These are phyloP conservation scores for Lottia gigantea DNA, from an alignment of 2,888 invertebrate genomes.

Conservation along the genomic window DNA sequence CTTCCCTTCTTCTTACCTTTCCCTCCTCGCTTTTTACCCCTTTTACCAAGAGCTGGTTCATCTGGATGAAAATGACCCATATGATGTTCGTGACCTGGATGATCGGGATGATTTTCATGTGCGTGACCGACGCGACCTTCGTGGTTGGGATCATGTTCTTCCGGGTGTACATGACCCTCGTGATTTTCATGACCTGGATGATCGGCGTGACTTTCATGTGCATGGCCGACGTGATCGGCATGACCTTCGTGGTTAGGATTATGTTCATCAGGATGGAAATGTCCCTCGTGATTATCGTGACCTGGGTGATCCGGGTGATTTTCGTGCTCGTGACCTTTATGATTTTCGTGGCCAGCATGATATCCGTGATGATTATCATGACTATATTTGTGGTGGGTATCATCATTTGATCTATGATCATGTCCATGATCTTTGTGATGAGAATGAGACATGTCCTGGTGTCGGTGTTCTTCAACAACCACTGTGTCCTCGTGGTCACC, in stretches of 20 bases:
- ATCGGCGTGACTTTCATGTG: neutral
- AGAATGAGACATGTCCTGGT: neutral
- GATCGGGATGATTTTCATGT: neutral
- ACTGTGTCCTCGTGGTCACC: neutral
- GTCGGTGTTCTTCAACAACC: neutral
- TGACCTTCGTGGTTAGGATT: neutral
- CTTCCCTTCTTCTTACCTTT: neutral
- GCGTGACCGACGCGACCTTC: neutral
- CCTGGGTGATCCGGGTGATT: neutral
- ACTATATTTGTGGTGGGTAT: too few species aligned
- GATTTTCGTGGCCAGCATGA: conserved; percentile 1
- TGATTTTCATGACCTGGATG: conserved; percentile 9
- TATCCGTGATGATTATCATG: neutral
- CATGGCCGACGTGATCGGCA: neutral
- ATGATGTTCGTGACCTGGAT: conserved; percentile 4
- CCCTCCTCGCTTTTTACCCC: neutral
- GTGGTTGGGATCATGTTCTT: neutral
- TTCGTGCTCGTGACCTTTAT: neutral
- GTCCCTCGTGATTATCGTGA: neutral
- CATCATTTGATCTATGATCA: too few species aligned
- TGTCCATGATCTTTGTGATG: neutral
- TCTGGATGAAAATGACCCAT: neutral
- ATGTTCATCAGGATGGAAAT: neutral
- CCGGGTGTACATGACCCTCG: conserved; percentile 1
- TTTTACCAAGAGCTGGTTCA: neutral